phyloP scores from a whole-genome alignment of 2,797 vertebrate genomes.

The Sebastes jordani region DNA sequence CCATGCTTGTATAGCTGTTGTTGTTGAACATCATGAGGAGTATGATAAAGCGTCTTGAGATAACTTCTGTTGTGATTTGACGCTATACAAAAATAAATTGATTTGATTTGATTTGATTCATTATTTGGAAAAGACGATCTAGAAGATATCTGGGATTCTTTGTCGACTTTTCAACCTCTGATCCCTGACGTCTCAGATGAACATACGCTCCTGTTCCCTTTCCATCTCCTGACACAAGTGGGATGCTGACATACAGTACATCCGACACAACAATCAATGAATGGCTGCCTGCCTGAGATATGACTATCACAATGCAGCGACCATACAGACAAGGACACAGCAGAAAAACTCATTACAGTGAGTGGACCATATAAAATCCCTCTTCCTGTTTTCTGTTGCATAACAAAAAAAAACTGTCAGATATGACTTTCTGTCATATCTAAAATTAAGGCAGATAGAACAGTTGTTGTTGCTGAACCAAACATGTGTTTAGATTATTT shows the following conservation, averaged over 20 bases:
- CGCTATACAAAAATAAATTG: too few species aligned
- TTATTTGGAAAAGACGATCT: not conserved
- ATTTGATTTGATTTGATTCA: too few species aligned
- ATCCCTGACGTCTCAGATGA: not conserved
- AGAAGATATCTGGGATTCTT: not conserved
- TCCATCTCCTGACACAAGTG: constrained; percentile 8
- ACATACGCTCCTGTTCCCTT: not conserved
- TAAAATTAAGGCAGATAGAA: constrained; percentile 22
- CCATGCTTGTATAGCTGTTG: not conserved
- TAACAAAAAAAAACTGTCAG: not conserved
- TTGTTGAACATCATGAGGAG: constrained; percentile 11
- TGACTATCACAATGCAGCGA: constrained; percentile 11
- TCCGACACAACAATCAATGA: constrained; percentile 3
- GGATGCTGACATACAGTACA: not conserved
- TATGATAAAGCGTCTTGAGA: too few species aligned
- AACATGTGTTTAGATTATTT: constrained; percentile 19
- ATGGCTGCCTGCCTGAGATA: constrained; percentile 7
- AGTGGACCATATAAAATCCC: not conserved
- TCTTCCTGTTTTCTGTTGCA: not conserved
- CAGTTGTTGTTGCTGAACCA: constrained; percentile 3
- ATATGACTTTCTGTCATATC: constrained; percentile 20
- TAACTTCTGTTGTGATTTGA: too few species aligned
- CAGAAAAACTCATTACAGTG: constrained; percentile 36
- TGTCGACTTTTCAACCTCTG: not conserved
- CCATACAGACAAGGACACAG: constrained; percentile 9